A percentile compares a stretch with the other conserved stretches of the same genome.
These are phyloP conservation scores for Myripristis murdjan DNA, from an alignment of 2,797 vertebrate species.

Conservation along the genomic window DNA sequence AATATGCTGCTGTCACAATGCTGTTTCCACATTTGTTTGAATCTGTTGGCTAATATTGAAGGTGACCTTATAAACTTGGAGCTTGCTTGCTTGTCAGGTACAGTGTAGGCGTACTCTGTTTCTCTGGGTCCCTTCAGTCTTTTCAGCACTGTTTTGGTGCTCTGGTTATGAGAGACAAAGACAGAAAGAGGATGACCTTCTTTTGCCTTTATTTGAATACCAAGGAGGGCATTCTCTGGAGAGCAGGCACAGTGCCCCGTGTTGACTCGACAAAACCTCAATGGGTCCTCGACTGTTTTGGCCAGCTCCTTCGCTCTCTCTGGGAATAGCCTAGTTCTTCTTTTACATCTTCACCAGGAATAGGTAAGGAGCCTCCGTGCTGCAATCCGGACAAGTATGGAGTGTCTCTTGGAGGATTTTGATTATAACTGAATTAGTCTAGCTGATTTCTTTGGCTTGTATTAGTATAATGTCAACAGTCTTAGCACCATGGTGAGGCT, in stretches of 20 bases:
- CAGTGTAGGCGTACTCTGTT: neutral
- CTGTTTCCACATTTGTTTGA: neutral
- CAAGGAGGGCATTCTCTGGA: conserved; percentile 39
- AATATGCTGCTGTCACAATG: neutral
- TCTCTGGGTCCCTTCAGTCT: neutral
- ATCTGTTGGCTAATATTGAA: neutral
- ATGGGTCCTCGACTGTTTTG: conserved; percentile 41
- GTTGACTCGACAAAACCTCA: conserved; percentile 41
- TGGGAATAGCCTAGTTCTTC: conserved; percentile 58
- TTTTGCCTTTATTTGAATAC: conserved; percentile 35
- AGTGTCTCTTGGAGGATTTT: conserved; percentile 47
- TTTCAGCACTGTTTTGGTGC: neutral
- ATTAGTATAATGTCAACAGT: conserved; percentile 23
- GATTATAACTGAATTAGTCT: conserved; percentile 42
- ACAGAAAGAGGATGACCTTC: conserved; percentile 6
- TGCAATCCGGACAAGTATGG: conserved; percentile 37
- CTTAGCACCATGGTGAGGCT: neutral
- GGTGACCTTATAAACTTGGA: neutral
- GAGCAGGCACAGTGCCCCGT: conserved; percentile 35
- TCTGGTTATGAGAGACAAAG: conserved; percentile 9
- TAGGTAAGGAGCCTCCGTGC: conserved; percentile 43
- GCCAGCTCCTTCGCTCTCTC: conserved; percentile 33
- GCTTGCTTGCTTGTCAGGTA: neutral
- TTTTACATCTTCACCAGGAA: conserved; percentile 48
- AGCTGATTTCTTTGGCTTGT: conserved; percentile 41